Base-by-base conservation (phyloP, 2,113 vertebrate species). In the Coturnix japonica region DNA sequence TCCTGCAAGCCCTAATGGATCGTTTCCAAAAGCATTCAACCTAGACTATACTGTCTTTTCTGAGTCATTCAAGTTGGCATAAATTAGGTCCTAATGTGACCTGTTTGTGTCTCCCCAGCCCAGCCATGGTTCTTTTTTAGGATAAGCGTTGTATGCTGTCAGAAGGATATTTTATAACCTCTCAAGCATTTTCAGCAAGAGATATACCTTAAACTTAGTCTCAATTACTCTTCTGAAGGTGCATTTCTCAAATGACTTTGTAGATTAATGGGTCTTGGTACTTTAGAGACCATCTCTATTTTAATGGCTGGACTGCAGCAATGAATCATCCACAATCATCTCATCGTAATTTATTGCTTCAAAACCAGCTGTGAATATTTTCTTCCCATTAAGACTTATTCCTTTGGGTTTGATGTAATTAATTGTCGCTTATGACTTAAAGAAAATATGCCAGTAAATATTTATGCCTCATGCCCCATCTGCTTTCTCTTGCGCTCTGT, bases 361-460 rank as follows among this genome's bases (percentile, higher is more conserved):
- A 80, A 83, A 91, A 75, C 0, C 91, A 93, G 84, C 83, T 91
- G 63, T 76, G 77, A 92, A 91, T 95, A 86, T 88, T 93, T 96
- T 91, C 79, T 95, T 94, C 33, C 85, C 67, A 91, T 95, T 93
- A 96, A 91, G 73, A 64, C 30, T 80, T 76, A 84, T 75, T 96
- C 82, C 83, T 91, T 88, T 86, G 93, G 86, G 92, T 94, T 84
- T 88, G 66, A 84, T 91, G 76, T 91, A 94, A 95, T 94, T 95
- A 96, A 91, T 88, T 94, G 71, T 89, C 85, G 89, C 64, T 94
- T 96, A 93, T 4, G 67, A 92, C 76, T 91, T 87, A 94, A 93
- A 89, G 90, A 95, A 96, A 94, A 96, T 79, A 81, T 66, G 91
- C 64, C 90, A 93, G 96, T 95, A 96, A 92, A 94, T 95, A 96